A percentile compares a stretch with the other conserved stretches of the same genome.
phyloP scores from a whole-genome alignment of 2,888 invertebrate species.

The Pediacus dermestoides region DNA sequence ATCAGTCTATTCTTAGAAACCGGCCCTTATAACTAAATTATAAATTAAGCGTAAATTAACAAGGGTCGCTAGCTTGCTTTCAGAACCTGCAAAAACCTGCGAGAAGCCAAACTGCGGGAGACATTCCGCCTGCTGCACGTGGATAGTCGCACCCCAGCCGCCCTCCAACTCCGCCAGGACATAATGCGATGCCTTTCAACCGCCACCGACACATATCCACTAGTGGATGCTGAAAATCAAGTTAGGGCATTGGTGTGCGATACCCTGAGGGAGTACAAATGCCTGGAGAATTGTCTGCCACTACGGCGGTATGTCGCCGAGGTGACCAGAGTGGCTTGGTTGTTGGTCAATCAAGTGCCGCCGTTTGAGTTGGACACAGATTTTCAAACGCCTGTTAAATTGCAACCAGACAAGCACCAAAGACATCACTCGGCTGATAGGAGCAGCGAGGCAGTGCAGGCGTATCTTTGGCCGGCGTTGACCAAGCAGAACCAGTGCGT shows the following conservation, averaged over 20 bases:
- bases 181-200: constrained; percentile 58
- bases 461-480: constrained; percentile 85
- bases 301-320: constrained; percentile 77
- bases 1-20: too few species aligned
- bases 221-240: constrained; percentile 65
- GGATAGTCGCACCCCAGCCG: constrained; percentile 45
- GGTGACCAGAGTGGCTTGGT: constrained; percentile 86
- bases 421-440: constrained; percentile 74
- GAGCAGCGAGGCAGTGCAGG: constrained; percentile 69
- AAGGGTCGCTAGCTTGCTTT: constrained; percentile 80
- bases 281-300: constrained; percentile 73
- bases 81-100: constrained; percentile 66
- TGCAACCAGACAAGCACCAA: constrained; percentile 71
- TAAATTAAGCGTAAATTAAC: too few species aligned
- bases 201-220: constrained; percentile 67
- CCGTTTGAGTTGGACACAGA: constrained; percentile 65
- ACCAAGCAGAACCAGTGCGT: constrained; percentile 74
- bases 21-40: too few species aligned
- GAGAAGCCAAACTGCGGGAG: constrained; percentile 70
- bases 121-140: constrained; percentile 55
- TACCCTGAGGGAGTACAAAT: constrained; percentile 91
- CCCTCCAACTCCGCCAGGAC: constrained; percentile 58
- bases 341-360: constrained; percentile 70
- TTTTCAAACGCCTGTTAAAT: constrained; percentile 59
- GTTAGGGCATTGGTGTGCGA: constrained; percentile 65